These are phyloP conservation scores for Acheta domesticus DNA, from an alignment of 2,888 invertebrate genomes.

Conservation along the genomic window DNA sequence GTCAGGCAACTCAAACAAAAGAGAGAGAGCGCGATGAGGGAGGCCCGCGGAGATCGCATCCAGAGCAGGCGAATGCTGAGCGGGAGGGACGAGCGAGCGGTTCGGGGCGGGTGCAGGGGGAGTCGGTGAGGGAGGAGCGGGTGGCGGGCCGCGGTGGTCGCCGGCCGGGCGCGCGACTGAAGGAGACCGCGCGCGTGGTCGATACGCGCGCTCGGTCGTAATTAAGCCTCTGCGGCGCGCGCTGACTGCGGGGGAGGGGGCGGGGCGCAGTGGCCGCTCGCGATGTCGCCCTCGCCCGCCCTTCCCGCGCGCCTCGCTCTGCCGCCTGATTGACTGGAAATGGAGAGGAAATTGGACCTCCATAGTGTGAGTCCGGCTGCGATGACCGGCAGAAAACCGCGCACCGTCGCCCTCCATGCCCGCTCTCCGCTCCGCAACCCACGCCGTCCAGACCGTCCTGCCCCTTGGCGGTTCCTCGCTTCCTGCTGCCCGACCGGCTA, in stretches of 20 bases:
- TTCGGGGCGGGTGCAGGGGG: neutral
- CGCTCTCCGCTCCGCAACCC: neutral
- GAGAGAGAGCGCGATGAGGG: no score
- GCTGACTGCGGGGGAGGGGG: neutral
- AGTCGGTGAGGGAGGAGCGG: neutral
- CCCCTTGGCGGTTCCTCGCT: neutral
- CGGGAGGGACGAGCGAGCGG: neutral
- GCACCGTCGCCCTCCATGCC: neutral
- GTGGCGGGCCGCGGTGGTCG: neutral
- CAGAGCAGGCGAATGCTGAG: neutral
- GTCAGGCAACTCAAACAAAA: no score
- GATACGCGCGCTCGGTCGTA: constrained; percentile 21
- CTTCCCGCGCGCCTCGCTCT: neutral
- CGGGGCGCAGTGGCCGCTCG: neutral
- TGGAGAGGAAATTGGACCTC: constrained; percentile 23
- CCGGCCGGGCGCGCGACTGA: neutral
- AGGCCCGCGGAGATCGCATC: neutral
- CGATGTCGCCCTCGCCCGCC: neutral
- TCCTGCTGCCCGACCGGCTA: neutral
- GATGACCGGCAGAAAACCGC: neutral
- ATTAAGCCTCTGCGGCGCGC: neutral
- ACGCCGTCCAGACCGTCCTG: neutral
- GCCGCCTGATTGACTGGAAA: constrained; percentile 23
- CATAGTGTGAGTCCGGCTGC: neutral
- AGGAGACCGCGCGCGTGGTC: constrained; percentile 4